These are phyloP conservation scores for Tubulanus polymorphus DNA, from an alignment of 2,888 invertebrate species.

Conservation along the genomic window DNA sequence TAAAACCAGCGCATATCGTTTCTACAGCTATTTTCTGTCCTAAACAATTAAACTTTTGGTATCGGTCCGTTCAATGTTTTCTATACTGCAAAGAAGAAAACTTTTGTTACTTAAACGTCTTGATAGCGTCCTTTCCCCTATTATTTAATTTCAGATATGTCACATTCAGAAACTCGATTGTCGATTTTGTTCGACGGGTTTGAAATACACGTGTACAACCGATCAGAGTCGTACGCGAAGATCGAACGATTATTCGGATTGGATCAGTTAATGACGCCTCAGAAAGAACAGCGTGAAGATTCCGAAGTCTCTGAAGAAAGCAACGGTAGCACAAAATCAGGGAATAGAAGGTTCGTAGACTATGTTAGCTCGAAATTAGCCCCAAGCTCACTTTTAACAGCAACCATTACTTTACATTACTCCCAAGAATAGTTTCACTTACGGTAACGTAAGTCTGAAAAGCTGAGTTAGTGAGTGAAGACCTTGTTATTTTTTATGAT, in stretches of 20 bases:
- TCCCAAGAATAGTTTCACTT: too few relatives aligned
- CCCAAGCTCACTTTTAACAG: too few relatives aligned
- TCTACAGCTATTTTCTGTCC: too few relatives aligned
- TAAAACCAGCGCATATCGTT: too few relatives aligned
- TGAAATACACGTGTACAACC: conserved; percentile 92
- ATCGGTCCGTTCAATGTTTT: too few relatives aligned
- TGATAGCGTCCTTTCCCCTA: conserved; percentile 1
- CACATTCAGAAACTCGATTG: conserved; percentile 78
- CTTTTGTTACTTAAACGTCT: not conserved
- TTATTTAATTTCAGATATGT: conserved; percentile 70
- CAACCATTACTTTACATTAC: too few relatives aligned
- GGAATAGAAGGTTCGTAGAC: conserved; percentile 15
- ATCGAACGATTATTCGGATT: conserved; percentile 85
- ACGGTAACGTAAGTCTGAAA: too few relatives aligned
- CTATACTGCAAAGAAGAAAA: not conserved
- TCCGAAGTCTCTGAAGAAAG: conserved; percentile 6
- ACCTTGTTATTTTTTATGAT: too few relatives aligned
- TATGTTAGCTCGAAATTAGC: not conserved
- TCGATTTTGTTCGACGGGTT: conserved; percentile 57
- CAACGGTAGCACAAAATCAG: too few relatives aligned
- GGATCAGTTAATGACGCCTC: conserved; percentile 67
- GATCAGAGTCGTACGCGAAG: conserved; percentile 79
- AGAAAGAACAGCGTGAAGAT: conserved; percentile 12
- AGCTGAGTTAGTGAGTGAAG: too few relatives aligned
- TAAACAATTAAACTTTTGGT: too few relatives aligned